These are phyloP conservation scores for Xylota segnis DNA, from an alignment of 2,888 invertebrate genomes.

Conservation along the genomic window DNA sequence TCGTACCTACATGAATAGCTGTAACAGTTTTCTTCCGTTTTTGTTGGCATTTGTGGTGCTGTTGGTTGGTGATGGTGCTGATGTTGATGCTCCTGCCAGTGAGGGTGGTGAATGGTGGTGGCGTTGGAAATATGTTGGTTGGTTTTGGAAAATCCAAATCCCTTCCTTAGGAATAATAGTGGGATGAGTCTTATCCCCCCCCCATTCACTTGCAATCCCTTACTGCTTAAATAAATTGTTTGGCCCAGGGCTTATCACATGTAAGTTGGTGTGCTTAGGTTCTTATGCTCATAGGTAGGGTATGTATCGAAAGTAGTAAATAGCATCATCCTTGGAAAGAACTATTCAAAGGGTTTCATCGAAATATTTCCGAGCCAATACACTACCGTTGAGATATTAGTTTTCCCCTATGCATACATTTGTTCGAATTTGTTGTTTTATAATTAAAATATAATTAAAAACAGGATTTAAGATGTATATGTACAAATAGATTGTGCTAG, in stretches of 20 bases:
- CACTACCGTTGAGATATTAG: slow-evolving; percentile 25
- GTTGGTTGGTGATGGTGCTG: neutral
- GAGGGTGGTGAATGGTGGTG: neutral
- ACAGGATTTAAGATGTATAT: too few species aligned
- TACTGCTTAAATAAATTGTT: slow-evolving; percentile 70
- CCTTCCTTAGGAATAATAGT: slow-evolving; percentile 60
- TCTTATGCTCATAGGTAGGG: slow-evolving; percentile 43
- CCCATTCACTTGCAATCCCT: slow-evolving; percentile 22
- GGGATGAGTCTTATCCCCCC: slow-evolving; percentile 37
- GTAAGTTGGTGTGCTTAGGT: slow-evolving; percentile 67
- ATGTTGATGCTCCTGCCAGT: neutral
- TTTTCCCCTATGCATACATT: neutral
- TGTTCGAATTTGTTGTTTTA: too few species aligned
- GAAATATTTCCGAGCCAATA: slow-evolving; percentile 14
- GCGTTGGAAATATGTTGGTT: slow-evolving; percentile 47
- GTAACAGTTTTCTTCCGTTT: slow-evolving; percentile 62
- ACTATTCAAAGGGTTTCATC: slow-evolving; percentile 10
- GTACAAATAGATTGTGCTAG: too few species aligned
- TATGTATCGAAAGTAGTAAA: slow-evolving; percentile 27
- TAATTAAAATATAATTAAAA: too few species aligned
- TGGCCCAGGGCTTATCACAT: slow-evolving; percentile 74
- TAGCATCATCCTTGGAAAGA: slow-evolving; percentile 16
- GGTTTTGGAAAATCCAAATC: slow-evolving; percentile 65
- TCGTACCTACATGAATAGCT: slow-evolving; percentile 69
- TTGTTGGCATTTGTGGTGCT: slow-evolving; percentile 25